A percentile compares a stretch with the other conserved stretches of the same genome.
These are phyloP conservation scores for Progne subis DNA, from an alignment of 2,113 vertebrate species.

Conservation along the genomic window DNA sequence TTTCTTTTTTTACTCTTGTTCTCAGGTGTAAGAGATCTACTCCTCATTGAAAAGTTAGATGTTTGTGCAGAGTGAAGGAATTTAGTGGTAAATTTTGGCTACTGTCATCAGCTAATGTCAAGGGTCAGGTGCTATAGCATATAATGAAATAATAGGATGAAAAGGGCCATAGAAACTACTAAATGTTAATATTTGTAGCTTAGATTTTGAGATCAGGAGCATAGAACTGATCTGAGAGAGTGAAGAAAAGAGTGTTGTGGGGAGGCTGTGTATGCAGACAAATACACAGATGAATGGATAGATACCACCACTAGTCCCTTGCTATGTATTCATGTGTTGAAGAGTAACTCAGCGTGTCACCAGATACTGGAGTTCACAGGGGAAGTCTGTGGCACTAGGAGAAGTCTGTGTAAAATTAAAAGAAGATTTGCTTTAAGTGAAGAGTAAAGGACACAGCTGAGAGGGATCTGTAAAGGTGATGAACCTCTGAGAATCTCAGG, in stretches of 20 bases:
- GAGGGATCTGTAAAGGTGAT: neutral
- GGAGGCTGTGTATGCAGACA: neutral
- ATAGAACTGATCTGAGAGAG: neutral
- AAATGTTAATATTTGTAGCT: neutral
- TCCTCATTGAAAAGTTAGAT: neutral
- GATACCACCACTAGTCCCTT: neutral
- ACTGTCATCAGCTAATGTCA: neutral
- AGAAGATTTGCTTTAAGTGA: neutral
- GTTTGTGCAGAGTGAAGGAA: neutral
- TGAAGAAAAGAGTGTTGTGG: neutral
- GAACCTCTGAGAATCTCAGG: neutral
- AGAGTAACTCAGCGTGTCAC: neutral
- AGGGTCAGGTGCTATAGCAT: neutral
- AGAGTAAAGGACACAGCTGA: neutral
- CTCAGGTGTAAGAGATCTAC: neutral
- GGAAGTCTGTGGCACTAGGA: neutral
- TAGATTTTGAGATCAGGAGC: neutral
- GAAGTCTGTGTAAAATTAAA: neutral
- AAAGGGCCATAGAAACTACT: neutral
- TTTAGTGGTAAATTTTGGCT: neutral
- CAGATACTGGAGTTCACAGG: neutral
- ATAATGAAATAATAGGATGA: neutral
- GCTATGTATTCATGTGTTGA: neutral
- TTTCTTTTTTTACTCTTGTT: neutral
- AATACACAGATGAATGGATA: neutral